phyloP scores from a whole-genome alignment of 1,140 invertebrate species.

The Eubasilissa regina region DNA sequence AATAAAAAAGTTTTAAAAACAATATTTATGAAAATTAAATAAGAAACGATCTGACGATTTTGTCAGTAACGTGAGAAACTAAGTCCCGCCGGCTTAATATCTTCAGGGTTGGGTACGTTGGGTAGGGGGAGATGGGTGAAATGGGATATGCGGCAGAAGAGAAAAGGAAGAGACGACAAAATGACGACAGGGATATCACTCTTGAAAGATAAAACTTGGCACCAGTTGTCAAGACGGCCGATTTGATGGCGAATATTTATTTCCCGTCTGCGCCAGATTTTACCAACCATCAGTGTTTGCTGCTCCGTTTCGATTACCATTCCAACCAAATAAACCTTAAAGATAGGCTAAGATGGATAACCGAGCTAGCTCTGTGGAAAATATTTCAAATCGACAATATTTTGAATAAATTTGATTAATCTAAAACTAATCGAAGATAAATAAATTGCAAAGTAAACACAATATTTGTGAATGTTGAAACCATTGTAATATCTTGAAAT shows the following conservation, averaged over 20 bases:
- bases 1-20: no score
- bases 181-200: constrained; percentile 33
- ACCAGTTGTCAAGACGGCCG: background rate
- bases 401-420: no score
- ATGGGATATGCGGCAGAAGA: background rate
- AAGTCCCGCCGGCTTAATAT: background rate
- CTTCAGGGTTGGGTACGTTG: constrained; percentile 1
- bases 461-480: no score
- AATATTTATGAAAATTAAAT: no score
- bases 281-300: background rate
- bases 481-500: no score
- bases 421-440: no score
- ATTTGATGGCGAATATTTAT: constrained; percentile 9
- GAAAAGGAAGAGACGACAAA: constrained; percentile 8
- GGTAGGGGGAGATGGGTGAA: background rate
- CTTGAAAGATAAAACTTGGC: constrained; percentile 1
- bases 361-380: no score
- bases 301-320: no score
- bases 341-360: no score
- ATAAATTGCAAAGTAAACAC: no score
- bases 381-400: no score
- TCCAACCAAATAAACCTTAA: no score
- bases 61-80: constrained; percentile 22
- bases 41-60: background rate
- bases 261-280: background rate